A percentile compares a stretch with the other conserved stretches of the same genome.
phyloP scores from a whole-genome alignment of 2,888 invertebrate species.

The Sisyra nigra region DNA sequence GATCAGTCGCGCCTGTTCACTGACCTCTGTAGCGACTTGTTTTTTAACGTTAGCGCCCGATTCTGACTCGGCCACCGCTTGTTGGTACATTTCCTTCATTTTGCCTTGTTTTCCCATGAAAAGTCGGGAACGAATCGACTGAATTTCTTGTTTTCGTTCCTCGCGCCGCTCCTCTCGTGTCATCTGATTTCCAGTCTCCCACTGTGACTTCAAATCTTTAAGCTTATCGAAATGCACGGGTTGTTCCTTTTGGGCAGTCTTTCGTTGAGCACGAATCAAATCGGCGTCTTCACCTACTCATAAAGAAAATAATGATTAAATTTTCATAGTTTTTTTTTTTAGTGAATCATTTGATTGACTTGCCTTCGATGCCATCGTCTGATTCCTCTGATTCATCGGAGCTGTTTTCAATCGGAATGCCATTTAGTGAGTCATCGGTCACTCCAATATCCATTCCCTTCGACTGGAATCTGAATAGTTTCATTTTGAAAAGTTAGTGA shows the following conservation, averaged over 20 bases:
- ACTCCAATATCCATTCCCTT: constrained; percentile 71
- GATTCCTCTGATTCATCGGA: constrained; percentile 52
- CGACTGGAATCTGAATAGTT: constrained; percentile 50
- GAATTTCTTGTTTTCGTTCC: constrained; percentile 77
- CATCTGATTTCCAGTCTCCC: constrained; percentile 41
- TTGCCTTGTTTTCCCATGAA: constrained; percentile 81
- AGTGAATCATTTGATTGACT: constrained; percentile 3
- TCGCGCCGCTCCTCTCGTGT: constrained; percentile 52
- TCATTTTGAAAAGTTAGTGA: too few species aligned
- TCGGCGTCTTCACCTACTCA: constrained; percentile 41
- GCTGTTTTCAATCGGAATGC: constrained; percentile 53
- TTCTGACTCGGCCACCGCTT: constrained; percentile 71
- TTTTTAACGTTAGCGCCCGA: constrained; percentile 33
- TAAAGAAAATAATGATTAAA: constrained; percentile 4
- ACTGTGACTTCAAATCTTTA: constrained; percentile 68
- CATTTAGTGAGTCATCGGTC: constrained; percentile 58
- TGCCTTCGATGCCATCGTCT: constrained; percentile 29
- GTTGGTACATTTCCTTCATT: constrained; percentile 84
- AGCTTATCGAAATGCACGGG: constrained; percentile 68
- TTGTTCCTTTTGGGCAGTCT: constrained; percentile 42
- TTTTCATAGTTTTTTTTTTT: neutral
- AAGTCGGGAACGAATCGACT: constrained; percentile 66
- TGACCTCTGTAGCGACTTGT: constrained; percentile 29
- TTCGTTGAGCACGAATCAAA: constrained; percentile 36
- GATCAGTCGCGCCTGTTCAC: constrained; percentile 45